Percentiles rank a stretch among this genome's conserved stretches.
Evolutionary conservation across 2,888 invertebrate genomes (phyloP).

Genomic region (Zootermopsis nevadensis): DNA sequence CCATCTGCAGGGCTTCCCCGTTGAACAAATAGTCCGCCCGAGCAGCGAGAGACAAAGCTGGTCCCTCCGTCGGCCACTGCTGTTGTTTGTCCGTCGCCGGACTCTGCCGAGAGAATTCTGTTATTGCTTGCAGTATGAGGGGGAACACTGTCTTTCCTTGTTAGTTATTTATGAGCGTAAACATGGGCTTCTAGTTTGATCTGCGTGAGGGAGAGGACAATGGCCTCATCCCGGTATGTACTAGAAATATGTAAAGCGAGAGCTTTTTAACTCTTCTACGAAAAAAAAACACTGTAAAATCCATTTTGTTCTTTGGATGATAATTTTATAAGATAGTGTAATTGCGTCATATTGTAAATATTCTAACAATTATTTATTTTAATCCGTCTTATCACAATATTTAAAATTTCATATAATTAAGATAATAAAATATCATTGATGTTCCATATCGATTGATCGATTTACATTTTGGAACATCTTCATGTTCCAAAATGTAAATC

Average conservation of each 20-base stretch:
- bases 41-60: conserved; percentile 29
- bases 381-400: too few species aligned
- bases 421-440: too few species aligned
- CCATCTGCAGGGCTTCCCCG: conserved; percentile 32
- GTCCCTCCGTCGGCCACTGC: not conserved
- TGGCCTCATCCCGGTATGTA: not conserved
- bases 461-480: too few species aligned
- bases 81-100: conserved; percentile 21
- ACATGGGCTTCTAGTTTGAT: conserved; percentile 37
- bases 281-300: conserved; percentile 9
- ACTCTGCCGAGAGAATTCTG: conserved; percentile 36
- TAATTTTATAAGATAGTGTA: too few species aligned
- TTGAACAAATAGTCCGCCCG: conserved; percentile 31
- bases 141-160: conserved; percentile 39
- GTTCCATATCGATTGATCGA: too few species aligned
- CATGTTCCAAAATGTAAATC: too few species aligned
- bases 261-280: conserved; percentile 4
- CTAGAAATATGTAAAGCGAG: conserved; percentile 25
- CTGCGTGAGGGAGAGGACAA: conserved; percentile 30
- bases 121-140: conserved; percentile 33
- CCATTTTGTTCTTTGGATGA: conserved; percentile 32
- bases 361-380: too few species aligned
- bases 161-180: conserved; percentile 44
- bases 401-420: too few species aligned
- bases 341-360: too few species aligned